A percentile compares a stretch with the other conserved stretches of the same genome.
These are phyloP conservation scores for Tetrao urogallus DNA, from an alignment of 2,113 vertebrate species.

Conservation along the genomic window DNA sequence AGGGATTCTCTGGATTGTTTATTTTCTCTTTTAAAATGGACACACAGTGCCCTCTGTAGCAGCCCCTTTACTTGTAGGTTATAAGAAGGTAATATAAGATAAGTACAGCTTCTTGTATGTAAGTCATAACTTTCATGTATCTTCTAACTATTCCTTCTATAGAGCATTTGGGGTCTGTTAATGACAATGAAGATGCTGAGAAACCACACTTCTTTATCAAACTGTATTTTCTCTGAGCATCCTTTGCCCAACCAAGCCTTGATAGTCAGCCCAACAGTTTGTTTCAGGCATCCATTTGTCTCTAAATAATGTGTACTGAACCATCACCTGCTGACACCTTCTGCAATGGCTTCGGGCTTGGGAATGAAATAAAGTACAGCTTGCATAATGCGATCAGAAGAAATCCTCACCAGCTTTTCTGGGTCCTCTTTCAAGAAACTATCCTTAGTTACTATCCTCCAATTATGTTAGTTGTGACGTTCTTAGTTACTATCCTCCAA, in stretches of 20 bases:
- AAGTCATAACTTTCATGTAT: background rate
- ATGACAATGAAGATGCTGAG: background rate
- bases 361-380: background rate
- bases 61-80: background rate
- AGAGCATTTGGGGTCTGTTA: background rate
- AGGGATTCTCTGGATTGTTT: background rate
- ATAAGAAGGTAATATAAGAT: background rate
- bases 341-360: background rate
- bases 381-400: background rate
- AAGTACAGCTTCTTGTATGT: background rate
- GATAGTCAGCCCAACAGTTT: background rate
- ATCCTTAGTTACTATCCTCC: no score
- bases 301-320: background rate
- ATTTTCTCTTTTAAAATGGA: background rate
- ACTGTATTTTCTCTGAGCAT: background rate
- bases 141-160: background rate
- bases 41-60: background rate
- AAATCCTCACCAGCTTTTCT: background rate
- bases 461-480: background rate
- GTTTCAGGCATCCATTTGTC: background rate
- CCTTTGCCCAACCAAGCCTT: background rate
- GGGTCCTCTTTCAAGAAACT: background rate
- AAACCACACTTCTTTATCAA: background rate
- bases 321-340: background rate
- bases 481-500: background rate